A percentile compares a stretch with the other conserved stretches of the same genome.
phyloP scores from a whole-genome alignment of 2,888 invertebrate genomes.

The Malthinus seriepunctatus region DNA sequence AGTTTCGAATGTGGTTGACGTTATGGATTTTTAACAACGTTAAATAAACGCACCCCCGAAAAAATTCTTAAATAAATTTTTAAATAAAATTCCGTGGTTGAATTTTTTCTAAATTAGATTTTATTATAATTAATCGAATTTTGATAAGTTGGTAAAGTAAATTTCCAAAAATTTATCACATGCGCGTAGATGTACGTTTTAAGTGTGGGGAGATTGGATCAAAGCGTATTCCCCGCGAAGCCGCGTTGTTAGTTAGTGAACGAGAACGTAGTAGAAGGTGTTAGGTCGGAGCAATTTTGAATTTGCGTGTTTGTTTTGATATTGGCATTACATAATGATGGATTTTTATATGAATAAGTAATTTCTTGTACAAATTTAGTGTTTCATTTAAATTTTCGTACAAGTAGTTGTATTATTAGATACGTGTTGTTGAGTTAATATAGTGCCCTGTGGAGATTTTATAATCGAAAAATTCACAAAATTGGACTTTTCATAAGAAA shows the following conservation, averaged over 20 bases:
- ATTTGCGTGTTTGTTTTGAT: constrained; percentile 20
- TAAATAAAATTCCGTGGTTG: too few species aligned
- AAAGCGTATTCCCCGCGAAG: constrained; percentile 28
- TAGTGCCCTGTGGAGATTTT: constrained; percentile 21
- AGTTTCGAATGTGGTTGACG: too few species aligned
- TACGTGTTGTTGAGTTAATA: constrained; percentile 25
- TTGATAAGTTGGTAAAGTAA: constrained; percentile 1
- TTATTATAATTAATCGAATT: too few species aligned
- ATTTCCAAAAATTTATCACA: constrained; percentile 19
- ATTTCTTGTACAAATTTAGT: constrained; percentile 11
- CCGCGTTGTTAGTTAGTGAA: constrained; percentile 25
- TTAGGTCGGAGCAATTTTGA: constrained; percentile 5
- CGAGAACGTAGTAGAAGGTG: constrained; percentile 15
- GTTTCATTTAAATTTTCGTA: constrained; percentile 9
- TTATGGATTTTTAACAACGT: too few species aligned
- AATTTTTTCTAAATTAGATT: too few species aligned
- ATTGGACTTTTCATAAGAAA: too few species aligned
- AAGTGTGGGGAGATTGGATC: constrained; percentile 27
- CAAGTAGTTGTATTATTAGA: constrained; percentile 3
- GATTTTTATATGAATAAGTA: constrained; percentile 13
- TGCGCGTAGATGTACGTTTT: constrained; percentile 15
- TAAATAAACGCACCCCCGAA: too few species aligned
- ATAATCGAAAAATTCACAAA: too few species aligned
- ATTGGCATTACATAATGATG: constrained; percentile 19
- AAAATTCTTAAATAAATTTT: too few species aligned